Base-by-base conservation (phyloP, 2,888 invertebrate species). In the Agrenia bidenticulata region DNA sequence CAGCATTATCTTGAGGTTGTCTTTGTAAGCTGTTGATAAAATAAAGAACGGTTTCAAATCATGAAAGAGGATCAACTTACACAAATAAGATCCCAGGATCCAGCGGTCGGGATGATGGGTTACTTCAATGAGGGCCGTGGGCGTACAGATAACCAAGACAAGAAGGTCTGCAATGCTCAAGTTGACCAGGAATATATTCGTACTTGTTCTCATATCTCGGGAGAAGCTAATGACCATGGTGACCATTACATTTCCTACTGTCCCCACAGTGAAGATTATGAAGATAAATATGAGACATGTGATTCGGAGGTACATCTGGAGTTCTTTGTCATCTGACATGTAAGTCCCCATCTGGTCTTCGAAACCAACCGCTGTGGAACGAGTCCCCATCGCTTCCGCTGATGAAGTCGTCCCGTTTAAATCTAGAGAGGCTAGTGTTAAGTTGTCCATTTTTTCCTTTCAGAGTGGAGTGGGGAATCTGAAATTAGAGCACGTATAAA, bases 181-280 rank as follows among this genome's bases (percentile, higher is more conserved):
- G 81, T 95, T 95, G 81, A 94, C 90, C 78, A 95, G 85, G 80
- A 95, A 95, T 77, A 94, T 92, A 80, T 95, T 94, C 67, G 95
- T 95, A 57, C 94, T 93, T 79, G 93, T 94, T 78, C 93, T 85
- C 93, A 95, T 93, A 80, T 95, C 94, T 79, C 92, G 90, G 1
- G 67, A 67, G 49, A 64, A 69, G 57, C 69, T 63, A 76, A 95
- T 93, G 77, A 96, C 94, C 78, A 94, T 86, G 37, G 94, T 92
- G 79, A 94, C 95, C 89, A 95, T 90, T 67, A 93, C 85, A 79
- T 95, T 95, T 27, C 95, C 95, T 73, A 92, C 86, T 67, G 94
- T 90, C 39, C 95, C 95, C 74, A 94, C 83, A 77, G 90, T 85
- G 87, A 95, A 90, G 77, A 95, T 91, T 73, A 89, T 83, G 77